Conservation (phyloP, 2,797 vertebrate genomes). For the Nyctibius grandis region DNA sequence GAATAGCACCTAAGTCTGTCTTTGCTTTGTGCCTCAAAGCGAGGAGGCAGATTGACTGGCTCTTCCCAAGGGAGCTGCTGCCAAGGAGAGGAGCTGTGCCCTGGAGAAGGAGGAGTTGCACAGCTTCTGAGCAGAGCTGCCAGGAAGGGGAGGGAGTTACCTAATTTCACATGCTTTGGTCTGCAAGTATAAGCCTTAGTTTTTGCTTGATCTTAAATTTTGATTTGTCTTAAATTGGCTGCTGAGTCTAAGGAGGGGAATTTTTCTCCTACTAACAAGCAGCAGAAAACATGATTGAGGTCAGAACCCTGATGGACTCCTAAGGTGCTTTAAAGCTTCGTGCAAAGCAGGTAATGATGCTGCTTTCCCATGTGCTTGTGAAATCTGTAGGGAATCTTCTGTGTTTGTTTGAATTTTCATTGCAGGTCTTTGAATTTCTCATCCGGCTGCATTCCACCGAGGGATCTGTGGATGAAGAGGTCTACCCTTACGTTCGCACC, state of each 20-base stretch:
- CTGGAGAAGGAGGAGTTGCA: background rate
- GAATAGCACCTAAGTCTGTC: background rate
- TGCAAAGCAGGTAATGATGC: background rate
- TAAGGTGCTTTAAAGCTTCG: background rate
- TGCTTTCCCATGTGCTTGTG: background rate
- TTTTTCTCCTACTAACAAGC: background rate
- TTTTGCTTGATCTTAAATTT: background rate
- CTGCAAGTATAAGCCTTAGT: background rate
- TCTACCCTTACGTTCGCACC: constrained; percentile 89
- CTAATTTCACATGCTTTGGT: background rate
- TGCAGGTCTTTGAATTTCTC: constrained; percentile 94
- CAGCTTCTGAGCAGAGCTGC: background rate
- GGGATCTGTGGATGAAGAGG: constrained; percentile 83
- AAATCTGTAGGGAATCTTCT: background rate
- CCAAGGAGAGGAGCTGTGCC: background rate
- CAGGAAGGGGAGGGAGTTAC: background rate
- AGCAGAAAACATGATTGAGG: background rate
- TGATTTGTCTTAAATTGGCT: background rate
- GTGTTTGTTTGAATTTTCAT: background rate
- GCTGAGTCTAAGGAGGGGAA: background rate
- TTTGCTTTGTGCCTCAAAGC: background rate
- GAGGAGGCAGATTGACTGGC: background rate
- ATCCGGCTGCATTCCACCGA: constrained; percentile 89
- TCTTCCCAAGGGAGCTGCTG: background rate
- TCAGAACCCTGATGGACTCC: background rate